Evolutionary conservation across 2,113 vertebrate genomes (phyloP).

Genomic region (Calidris pugnax): DNA sequence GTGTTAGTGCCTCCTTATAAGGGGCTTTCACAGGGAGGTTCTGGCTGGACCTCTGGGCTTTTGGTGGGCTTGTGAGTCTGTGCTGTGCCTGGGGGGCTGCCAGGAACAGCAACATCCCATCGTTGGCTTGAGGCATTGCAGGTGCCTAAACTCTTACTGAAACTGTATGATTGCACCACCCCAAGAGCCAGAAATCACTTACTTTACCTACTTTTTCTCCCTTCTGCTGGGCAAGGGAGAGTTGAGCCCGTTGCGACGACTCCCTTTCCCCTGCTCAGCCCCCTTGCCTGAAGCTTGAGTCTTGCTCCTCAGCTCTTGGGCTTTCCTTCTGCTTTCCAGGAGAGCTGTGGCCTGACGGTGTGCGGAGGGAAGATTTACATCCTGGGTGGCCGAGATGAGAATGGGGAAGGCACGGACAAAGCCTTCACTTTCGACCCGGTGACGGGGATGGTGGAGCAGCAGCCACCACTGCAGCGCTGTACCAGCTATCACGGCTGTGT

Average conservation of each 20-base stretch:
- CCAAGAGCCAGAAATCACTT: background rate
- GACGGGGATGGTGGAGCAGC: conserved; percentile 52
- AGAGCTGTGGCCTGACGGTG: conserved; percentile 79
- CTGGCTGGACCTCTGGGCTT: too few relatives aligned
- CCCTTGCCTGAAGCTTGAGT: background rate
- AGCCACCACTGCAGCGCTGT: conserved; percentile 67
- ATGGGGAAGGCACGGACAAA: conserved; percentile 65
- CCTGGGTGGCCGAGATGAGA: conserved; percentile 76
- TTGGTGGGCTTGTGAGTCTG: background rate
- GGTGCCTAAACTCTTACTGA: background rate
- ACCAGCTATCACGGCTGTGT: conserved; percentile 82
- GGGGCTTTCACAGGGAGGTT: background rate
- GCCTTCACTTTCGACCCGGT: conserved; percentile 70
- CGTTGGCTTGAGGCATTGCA: background rate
- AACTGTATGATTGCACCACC: background rate
- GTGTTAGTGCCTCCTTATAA: too few relatives aligned
- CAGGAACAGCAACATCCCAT: background rate
- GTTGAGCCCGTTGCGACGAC: background rate
- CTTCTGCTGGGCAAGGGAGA: background rate
- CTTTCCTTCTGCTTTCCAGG: conserved; percentile 64
- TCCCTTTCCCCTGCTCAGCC: background rate
- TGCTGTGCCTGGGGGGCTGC: background rate
- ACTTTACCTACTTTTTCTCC: background rate
- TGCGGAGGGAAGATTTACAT: conserved; percentile 79
- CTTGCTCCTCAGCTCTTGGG: background rate